Evolutionary conservation across 2,797 vertebrate genomes (phyloP).

Genomic region (Phalloptychus januarius): DNA sequence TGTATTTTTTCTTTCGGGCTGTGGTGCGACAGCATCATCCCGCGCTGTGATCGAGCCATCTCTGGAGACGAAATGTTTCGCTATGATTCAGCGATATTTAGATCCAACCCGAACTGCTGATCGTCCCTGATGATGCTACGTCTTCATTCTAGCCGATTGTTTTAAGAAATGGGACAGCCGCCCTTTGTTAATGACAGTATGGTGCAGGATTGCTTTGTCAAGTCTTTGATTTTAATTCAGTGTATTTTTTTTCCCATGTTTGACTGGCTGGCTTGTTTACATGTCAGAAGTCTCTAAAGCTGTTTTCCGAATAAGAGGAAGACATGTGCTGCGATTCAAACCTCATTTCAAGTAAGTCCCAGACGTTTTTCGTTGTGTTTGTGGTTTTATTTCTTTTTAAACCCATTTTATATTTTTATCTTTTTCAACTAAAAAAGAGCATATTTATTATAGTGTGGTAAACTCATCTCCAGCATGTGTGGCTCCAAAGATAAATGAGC

Average conservation of each 20-base stretch:
- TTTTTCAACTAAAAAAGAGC: neutral
- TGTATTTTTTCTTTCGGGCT: neutral
- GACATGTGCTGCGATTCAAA: constrained; percentile 11
- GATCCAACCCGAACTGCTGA: neutral
- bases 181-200: neutral
- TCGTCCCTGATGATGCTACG: neutral
- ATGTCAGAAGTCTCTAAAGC: neutral
- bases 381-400: neutral
- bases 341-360: constrained; percentile 24
- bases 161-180: neutral
- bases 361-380: neutral
- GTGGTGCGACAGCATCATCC: neutral
- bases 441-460: neutral
- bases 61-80: neutral
- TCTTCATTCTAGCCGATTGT: neutral
- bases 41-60: neutral
- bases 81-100: neutral
- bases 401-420: neutral
- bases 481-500: neutral
- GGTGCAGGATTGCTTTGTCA: neutral
- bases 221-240: neutral
- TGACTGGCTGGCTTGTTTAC: neutral
- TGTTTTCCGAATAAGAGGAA: constrained; percentile 8
- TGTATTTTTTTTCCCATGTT: neutral
- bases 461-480: neutral